Conservation (phyloP, 2,888 invertebrate genomes). For the Flexamia atlantica region DNA sequence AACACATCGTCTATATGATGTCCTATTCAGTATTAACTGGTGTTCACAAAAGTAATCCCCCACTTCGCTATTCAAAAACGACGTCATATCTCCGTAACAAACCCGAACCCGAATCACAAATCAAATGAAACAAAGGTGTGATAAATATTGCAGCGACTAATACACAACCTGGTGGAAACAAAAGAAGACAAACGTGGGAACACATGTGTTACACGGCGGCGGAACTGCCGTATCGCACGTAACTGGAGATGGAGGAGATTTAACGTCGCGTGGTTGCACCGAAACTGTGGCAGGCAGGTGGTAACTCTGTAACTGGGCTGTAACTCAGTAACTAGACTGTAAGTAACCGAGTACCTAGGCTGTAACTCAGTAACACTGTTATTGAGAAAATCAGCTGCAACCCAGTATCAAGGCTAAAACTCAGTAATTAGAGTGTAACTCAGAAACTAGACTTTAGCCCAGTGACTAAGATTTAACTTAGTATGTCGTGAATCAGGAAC, state of each 20-base stretch:
- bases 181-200: constrained; percentile 43
- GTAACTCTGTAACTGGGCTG: neutral
- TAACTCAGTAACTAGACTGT: no score
- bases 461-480: no score
- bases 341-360: no score
- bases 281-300: neutral
- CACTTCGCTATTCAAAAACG: neutral
- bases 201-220: constrained; percentile 27
- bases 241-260: constrained; percentile 20
- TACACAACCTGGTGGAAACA: constrained; percentile 40
- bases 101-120: constrained; percentile 28
- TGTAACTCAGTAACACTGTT: no score
- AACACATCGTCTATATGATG: no score
- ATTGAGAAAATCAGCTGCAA: no score
- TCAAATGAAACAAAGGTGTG: constrained; percentile 21
- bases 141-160: constrained; percentile 38
- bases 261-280: constrained; percentile 4
- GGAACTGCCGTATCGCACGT: neutral
- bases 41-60: neutral
- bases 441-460: no score
- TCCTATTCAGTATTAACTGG: no score
- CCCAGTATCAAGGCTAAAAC: no score
- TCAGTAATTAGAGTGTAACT: no score
- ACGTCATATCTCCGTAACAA: neutral
- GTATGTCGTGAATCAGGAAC: no score